Percentiles rank a stretch among this genome's conserved stretches.
These are phyloP conservation scores for Murina feae DNA, from an alignment of 2,113 vertebrate genomes.

Conservation along the genomic window DNA sequence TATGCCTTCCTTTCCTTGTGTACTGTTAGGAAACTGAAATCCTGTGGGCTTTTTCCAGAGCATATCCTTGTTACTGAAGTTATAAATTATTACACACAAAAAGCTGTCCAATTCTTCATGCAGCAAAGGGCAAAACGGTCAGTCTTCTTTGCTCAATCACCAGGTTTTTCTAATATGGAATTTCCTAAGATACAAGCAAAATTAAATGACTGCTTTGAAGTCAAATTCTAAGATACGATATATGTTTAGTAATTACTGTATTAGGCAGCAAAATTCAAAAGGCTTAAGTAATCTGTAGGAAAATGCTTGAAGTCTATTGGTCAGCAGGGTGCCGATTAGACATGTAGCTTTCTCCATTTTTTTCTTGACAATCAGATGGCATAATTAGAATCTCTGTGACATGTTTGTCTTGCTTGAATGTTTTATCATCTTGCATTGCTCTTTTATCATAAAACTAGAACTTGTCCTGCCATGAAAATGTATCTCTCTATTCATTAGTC, in stretches of 20 bases:
- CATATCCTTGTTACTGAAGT: neutral
- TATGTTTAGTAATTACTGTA: neutral
- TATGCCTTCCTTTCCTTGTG: neutral
- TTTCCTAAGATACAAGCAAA: neutral
- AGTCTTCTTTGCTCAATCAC: neutral
- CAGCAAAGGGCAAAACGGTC: neutral
- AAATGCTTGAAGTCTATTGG: slow-evolving; percentile 55
- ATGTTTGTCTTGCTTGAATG: slow-evolving; percentile 58
- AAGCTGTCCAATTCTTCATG: neutral
- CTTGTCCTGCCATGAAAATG: slow-evolving; percentile 63
- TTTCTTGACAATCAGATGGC: slow-evolving; percentile 52
- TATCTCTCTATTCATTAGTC: slow-evolving; percentile 65
- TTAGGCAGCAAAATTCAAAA: slow-evolving; percentile 41
- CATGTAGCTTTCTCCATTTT: neutral
- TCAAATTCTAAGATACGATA: neutral
- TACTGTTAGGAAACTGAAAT: neutral
- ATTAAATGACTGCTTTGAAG: slow-evolving; percentile 50
- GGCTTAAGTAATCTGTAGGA: slow-evolving; percentile 38
- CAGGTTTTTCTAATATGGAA: neutral
- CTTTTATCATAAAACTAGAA: slow-evolving; percentile 67
- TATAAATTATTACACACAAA: neutral
- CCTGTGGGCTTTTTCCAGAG: neutral
- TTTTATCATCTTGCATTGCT: slow-evolving; percentile 42
- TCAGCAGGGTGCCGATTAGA: slow-evolving; percentile 39
- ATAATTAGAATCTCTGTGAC: slow-evolving; percentile 53